Conservation (phyloP, 2,888 invertebrate genomes). For the Schrankia costaestrigalis region DNA sequence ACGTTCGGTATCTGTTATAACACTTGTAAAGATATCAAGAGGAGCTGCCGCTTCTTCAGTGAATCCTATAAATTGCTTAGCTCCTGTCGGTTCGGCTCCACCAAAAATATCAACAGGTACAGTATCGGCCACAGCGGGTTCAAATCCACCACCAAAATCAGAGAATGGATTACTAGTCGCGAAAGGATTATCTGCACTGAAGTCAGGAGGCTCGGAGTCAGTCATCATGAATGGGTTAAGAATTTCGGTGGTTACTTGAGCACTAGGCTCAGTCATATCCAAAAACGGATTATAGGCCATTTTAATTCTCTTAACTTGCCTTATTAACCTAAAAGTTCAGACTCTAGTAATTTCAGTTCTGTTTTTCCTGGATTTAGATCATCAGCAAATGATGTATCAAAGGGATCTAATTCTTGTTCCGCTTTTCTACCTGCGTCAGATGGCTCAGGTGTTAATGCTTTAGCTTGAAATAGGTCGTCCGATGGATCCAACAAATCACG, state of each 20-base stretch:
- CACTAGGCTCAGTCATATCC: constrained; percentile 84
- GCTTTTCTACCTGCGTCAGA: constrained; percentile 45
- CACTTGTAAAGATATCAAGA: constrained; percentile 44
- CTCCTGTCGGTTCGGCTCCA: constrained; percentile 51
- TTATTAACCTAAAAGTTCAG: constrained; percentile 79
- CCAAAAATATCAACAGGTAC: constrained; percentile 70
- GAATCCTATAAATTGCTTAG: constrained; percentile 54
- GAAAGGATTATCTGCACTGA: constrained; percentile 86
- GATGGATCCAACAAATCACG: constrained; percentile 74
- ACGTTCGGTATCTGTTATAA: constrained; percentile 37
- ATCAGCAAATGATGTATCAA: constrained; percentile 90
- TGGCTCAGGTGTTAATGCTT: constrained; percentile 86
- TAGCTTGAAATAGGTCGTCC: constrained; percentile 82
- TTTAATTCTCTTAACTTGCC: constrained; percentile 30
- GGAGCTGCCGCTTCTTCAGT: constrained; percentile 25
- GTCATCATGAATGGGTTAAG: constrained; percentile 86
- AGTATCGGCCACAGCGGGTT: constrained; percentile 62
- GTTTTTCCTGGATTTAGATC: constrained; percentile 88
- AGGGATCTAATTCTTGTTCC: constrained; percentile 85
- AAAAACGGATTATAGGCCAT: constrained; percentile 91
- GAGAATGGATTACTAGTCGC: constrained; percentile 86
- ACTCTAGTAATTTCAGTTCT: constrained; percentile 88
- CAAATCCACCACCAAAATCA: constrained; percentile 71
- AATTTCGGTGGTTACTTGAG: constrained; percentile 70
- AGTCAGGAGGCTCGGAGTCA: constrained; percentile 51